Base-by-base conservation (phyloP, 1,140 invertebrate genomes). In the Pogonomyrmex barbatus region DNA sequence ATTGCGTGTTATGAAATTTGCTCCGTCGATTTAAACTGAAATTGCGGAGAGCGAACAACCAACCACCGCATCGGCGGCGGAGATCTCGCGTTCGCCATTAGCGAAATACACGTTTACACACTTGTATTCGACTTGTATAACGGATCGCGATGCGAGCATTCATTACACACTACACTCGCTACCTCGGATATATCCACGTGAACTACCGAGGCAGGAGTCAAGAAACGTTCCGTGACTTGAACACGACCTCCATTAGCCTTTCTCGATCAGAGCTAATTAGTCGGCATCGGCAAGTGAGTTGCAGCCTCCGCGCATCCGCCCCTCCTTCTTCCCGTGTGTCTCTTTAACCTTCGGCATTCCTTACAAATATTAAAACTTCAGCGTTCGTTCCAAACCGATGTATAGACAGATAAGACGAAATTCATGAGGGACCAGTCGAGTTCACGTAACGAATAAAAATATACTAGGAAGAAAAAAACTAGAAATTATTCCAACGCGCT, bases 191-290 rank as follows among this genome's bases (percentile, higher is more conserved):
- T 84, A 88, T 67, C 36, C 75, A 33, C 42, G 56, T 76, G 71
- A 75, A 67, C 87, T 86, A 89, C 84, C 81, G 50, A 73, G 68
- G 81, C 68, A 86, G 73, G 75, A 91, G 81, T 87, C 82, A 70
- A 89, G 89, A 87, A 90, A 84, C 87, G 91, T 91, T 92, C 88
- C 89, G 50, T 83, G 81, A 75, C 75, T 90, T 88, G 67, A 89
- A 67, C 88, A 89, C 85, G 90, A 91, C 91, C 91, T 92, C 90
- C 90, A 92, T 93, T 92, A 92, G 89, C 91, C 92, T 92, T 85
- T 85, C 88, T 89, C 87, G 87, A 91, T 90, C 90, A 83, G 86
- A 79, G 84, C 67, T 92, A 92, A 93, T 93, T 92, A 91, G 90
- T 90, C 77, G 88, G 88, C 89, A 84, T 87, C 77, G 58, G 39